These are phyloP conservation scores for Trachelipus rathkii DNA, from an alignment of 1,140 invertebrate species.

Conservation along the genomic window DNA sequence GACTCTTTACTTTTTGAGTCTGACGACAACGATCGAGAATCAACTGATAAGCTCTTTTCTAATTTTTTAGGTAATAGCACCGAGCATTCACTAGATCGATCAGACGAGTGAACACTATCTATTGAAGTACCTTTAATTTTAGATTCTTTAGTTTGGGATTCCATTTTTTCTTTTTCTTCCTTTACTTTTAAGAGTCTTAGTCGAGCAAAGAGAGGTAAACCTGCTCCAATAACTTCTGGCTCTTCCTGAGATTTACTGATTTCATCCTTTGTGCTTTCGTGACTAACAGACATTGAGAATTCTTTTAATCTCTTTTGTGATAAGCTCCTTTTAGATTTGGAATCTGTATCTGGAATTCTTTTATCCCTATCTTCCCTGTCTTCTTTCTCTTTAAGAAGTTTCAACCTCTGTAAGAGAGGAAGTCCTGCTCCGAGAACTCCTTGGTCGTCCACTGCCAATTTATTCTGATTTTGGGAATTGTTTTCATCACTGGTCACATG, in stretches of 20 bases:
- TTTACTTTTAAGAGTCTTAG: slow-evolving; percentile 45
- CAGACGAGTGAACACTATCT: no score
- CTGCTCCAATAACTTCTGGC: slow-evolving; percentile 45
- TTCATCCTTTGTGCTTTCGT: slow-evolving; percentile 29
- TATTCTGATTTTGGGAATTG: slow-evolving; percentile 48
- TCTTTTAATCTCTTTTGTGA: neutral
- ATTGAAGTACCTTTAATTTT: no score
- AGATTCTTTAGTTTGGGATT: neutral
- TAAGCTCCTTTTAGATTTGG: slow-evolving; percentile 5
- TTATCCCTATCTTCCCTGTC: slow-evolving; percentile 57
- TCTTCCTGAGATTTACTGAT: slow-evolving; percentile 35
- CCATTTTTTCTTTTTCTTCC: slow-evolving; percentile 43
- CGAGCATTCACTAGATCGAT: neutral
- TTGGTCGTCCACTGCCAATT: slow-evolving; percentile 49
- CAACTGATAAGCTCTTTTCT: neutral
- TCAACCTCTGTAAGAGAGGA: slow-evolving; percentile 70
- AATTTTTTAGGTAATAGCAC: neutral
- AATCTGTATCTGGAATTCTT: slow-evolving; percentile 44
- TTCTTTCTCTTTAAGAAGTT: slow-evolving; percentile 73
- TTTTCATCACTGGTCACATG: slow-evolving; percentile 63
- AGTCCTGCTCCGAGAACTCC: slow-evolving; percentile 69
- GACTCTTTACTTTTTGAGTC: neutral
- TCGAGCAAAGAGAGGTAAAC: slow-evolving; percentile 46
- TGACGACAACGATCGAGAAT: neutral
- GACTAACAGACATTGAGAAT: neutral